Base-by-base conservation (phyloP, 2,113 vertebrate genomes). In the Apus apus region DNA sequence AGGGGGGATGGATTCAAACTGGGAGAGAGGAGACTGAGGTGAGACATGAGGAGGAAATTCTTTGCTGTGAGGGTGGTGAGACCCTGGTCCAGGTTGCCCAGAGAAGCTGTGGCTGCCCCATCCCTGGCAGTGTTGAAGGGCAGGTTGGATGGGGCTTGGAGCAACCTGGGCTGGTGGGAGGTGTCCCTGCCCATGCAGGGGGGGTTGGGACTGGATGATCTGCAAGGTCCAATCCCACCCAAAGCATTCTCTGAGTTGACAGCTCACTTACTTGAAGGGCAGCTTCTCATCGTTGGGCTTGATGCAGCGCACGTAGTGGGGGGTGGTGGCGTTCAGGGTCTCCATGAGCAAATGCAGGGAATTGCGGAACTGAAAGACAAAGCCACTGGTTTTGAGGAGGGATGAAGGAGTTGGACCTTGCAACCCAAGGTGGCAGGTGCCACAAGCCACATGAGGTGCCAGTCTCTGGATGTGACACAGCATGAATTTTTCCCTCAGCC, bases 251-350 rank as follows among this genome's bases (percentile, higher is more conserved):
- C 6, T 48, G 46, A 48, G 27, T 17, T 36, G 25, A 36, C 81
- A 74, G 11, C 5, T 6, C 40, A 98, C 99, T 99, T 96, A 99
- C 99, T 97, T 98, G 96, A 99, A 99, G 4, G 99, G 90, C 48
- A 99, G 98, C 76, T 99, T 99, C 46, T 96, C 78, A 0, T 99
- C 99, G 0, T 99, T 99, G 18, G 99, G 99, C 93, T 99, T 99
- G 98, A 99, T 99, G 97, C 99, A 99, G 95, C 99, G 99, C 40
- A 99, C 99, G 0, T 99, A 99, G 94, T 99, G 99, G 0, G 99
- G 99, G 0, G 99, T 99, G 2, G 99, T 99, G 62, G 99, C 98
- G 0, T 99, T 99, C 94, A 99, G 97, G 0, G 99, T 99, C 92
- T 99, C 99, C 99, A 99, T 99, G 58, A 99, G 98, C 60, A 99